These are phyloP conservation scores for Acromyrmex charruanus DNA, from an alignment of 1,140 invertebrate species.

Conservation along the genomic window DNA sequence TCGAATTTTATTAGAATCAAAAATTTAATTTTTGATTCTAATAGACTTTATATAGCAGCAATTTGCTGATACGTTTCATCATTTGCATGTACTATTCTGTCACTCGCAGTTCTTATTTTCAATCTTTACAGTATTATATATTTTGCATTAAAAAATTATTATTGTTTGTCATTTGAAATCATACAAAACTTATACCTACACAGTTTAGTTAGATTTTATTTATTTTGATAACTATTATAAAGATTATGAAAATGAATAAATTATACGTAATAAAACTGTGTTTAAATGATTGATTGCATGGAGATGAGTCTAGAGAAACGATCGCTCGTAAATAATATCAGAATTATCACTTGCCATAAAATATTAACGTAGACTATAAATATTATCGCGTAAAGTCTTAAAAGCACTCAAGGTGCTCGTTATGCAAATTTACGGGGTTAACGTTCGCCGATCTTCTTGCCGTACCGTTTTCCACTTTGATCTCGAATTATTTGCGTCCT, in stretches of 20 bases:
- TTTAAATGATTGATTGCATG: constrained; percentile 18
- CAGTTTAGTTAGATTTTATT: constrained; percentile 16
- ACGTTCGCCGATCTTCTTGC: constrained; percentile 11
- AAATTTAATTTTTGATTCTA: too few relatives aligned
- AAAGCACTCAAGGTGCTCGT: not conserved
- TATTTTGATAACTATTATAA: not conserved
- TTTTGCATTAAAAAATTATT: too few relatives aligned
- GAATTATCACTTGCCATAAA: not conserved
- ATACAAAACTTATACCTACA: not conserved
- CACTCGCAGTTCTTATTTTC: too few relatives aligned
- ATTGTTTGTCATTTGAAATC: not conserved
- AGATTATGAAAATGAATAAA: not conserved
- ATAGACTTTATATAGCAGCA: too few relatives aligned
- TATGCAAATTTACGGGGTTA: constrained; percentile 58
- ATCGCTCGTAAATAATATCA: constrained; percentile 13
- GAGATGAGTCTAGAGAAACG: not conserved
- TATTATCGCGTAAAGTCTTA: not conserved
- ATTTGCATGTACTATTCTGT: too few relatives aligned
- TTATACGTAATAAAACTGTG: too few relatives aligned
- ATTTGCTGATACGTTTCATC: too few relatives aligned
- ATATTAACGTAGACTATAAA: constrained; percentile 28
- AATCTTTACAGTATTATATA: too few relatives aligned
- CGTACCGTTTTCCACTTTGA: constrained; percentile 63
- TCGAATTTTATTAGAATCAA: too few relatives aligned
- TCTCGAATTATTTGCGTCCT: constrained; percentile 59